A percentile compares a stretch with the other conserved stretches of the same genome.
Conservation (phyloP, 2,888 invertebrate species). For the Conchocele bisecta region DNA sequence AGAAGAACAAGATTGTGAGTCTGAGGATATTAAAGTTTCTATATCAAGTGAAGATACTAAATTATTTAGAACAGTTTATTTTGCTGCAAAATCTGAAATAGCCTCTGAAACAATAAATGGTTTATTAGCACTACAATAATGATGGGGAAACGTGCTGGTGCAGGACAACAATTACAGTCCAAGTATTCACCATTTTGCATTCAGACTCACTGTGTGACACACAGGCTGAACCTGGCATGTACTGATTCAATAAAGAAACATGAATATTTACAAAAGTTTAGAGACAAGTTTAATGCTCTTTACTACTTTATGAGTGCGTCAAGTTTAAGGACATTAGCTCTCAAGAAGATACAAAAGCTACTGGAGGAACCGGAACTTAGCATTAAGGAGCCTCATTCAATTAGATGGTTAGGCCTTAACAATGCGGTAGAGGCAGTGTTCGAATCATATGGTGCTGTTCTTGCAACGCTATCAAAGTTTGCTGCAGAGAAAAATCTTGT, state of each 20-base stretch:
- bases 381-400: conserved; percentile 47
- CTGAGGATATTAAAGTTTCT: too few species aligned
- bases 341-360: conserved; percentile 43
- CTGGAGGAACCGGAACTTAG: conserved; percentile 46
- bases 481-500: conserved; percentile 33
- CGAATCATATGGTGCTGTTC: conserved; percentile 37
- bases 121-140: conserved; percentile 9
- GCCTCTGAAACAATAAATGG: not conserved
- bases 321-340: conserved; percentile 23
- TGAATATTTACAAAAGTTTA: conserved; percentile 37
- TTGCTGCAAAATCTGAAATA: not conserved
- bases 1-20: not conserved
- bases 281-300: conserved; percentile 46
- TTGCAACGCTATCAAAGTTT: conserved; percentile 30
- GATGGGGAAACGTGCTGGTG: conserved; percentile 38
- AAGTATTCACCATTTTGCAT: conserved; percentile 43
- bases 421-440: conserved; percentile 51
- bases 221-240: conserved; percentile 45
- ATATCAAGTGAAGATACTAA: not conserved
- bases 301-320: conserved; percentile 49
- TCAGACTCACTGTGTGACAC: conserved; percentile 44
- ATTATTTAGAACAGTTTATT: not conserved
- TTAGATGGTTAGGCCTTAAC: conserved; percentile 48
- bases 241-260: conserved; percentile 49
- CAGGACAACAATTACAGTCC: conserved; percentile 27